Base-by-base conservation (phyloP, 1,140 invertebrate genomes). In the Aphaenogaster ashmeadi region DNA sequence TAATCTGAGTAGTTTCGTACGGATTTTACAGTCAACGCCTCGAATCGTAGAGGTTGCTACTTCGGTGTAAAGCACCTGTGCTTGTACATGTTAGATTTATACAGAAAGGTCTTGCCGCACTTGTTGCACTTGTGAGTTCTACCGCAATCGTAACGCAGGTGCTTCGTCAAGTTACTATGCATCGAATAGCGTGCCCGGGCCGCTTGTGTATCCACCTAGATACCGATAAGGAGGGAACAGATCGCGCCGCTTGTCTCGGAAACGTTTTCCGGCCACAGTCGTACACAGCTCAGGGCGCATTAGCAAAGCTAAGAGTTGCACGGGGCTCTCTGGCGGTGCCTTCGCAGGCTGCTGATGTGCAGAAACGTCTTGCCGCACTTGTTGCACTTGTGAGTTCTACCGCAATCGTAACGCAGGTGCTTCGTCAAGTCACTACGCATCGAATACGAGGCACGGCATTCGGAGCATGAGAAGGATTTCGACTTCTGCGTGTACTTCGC, bases 311-410 rank as follows among this genome's bases (percentile, higher is more conserved):
- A 87, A n/a, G 83, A 75, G 9, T 69, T 84, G 33, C 90, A 91
- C 41, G 78, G 58, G 3, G 89, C 54, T 36, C 69, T 86, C 44
- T 87, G 89, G 6, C 89, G 92, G 71, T 96, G 96, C 33, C 95
- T 94, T 7, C 94, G 93, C 6, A 96, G 85, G 69, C 95, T 95
- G 80, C 95, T 95, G 58, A 92, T 95, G 56, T 95, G 93, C 7
- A 94, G 89, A 87, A 95, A 96, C 1, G 92, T 94, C 52, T 95
- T 94, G 33, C 91, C 92, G 81, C 96, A 96, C 18, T 79, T 81
- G 6, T 91, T 80, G 71, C 96, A 96, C 5, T 90, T 90, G 38
- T 92, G 85, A 0, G 87, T 94, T 41, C 74, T 91, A 7, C 93
- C 92, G 58, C 92, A 94, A 27, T 93, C 91, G 72, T 92, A 83